Percentiles rank a stretch among this genome's conserved stretches.
phyloP scores from a whole-genome alignment of 1,140 invertebrate genomes.

The Zaprionus gabonicus region DNA sequence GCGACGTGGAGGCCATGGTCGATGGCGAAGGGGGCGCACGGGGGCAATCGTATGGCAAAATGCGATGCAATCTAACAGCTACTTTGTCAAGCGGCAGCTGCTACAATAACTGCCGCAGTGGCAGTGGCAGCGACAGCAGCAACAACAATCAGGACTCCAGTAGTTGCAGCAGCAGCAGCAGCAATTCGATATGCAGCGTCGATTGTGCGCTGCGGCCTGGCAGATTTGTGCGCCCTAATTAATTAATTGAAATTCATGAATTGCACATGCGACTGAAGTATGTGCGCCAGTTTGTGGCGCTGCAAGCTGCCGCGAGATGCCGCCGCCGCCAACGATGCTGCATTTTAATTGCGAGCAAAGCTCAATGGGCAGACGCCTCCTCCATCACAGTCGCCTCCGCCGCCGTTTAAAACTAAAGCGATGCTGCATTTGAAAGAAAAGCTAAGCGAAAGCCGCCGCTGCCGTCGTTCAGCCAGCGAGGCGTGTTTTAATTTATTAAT shows the following conservation, averaged over 20 bases:
- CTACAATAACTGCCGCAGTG: slow-evolving; percentile 45
- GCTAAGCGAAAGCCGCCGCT: slow-evolving; percentile 63
- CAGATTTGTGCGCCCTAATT: slow-evolving; percentile 79
- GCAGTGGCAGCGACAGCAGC: slow-evolving; percentile 12
- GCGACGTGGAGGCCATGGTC: neutral
- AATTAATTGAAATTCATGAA: slow-evolving; percentile 82
- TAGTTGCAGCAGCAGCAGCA: slow-evolving; percentile 3
- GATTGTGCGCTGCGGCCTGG: slow-evolving; percentile 43
- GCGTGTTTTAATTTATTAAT: slow-evolving; percentile 82
- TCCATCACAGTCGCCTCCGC: neutral
- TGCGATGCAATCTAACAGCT: slow-evolving; percentile 78
- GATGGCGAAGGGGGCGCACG: neutral
- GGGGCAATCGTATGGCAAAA: slow-evolving; percentile 46
- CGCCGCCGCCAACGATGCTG: slow-evolving; percentile 48
- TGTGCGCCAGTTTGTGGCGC: slow-evolving; percentile 31
- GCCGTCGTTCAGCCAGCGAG: slow-evolving; percentile 60
- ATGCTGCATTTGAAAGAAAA: slow-evolving; percentile 45
- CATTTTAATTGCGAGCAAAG: slow-evolving; percentile 80
- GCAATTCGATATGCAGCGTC: slow-evolving; percentile 68
- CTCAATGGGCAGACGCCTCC: slow-evolving; percentile 57
- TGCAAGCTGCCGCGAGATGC: slow-evolving; percentile 25
- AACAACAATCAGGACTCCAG: slow-evolving; percentile 47
- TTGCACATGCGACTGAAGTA: slow-evolving; percentile 78
- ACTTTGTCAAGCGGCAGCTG: slow-evolving; percentile 78
- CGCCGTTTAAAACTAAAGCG: slow-evolving; percentile 65